Evolutionary conservation across 2,797 vertebrate genomes (phyloP).

Genomic region (Crenichthys baileyi): DNA sequence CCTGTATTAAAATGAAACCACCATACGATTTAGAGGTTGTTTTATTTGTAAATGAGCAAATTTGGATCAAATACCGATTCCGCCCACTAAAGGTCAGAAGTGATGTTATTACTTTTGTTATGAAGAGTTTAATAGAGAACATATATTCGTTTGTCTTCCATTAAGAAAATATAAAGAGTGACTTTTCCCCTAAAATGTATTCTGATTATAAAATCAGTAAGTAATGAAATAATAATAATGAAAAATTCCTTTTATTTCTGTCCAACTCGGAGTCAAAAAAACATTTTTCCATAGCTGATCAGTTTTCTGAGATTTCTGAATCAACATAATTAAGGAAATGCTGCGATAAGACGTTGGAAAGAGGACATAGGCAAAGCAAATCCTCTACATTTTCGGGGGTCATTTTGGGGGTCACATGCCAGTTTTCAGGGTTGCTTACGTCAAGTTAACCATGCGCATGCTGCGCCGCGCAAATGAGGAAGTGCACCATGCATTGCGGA

Average conservation of each 20-base stretch:
- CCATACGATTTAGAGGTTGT: neutral
- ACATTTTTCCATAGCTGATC: too few relatives aligned
- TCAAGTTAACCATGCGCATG: neutral
- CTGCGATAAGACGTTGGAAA: too few relatives aligned
- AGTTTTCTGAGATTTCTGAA: too few relatives aligned
- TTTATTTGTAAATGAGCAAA: neutral
- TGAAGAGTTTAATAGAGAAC: neutral
- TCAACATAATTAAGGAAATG: too few relatives aligned
- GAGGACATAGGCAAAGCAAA: too few relatives aligned
- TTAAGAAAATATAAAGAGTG: neutral
- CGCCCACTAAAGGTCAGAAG: neutral
- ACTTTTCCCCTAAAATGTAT: neutral
- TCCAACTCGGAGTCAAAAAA: too few relatives aligned
- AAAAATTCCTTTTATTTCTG: too few relatives aligned
- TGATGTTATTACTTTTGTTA: neutral
- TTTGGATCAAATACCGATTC: neutral
- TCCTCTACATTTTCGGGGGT: neutral
- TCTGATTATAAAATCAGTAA: neutral
- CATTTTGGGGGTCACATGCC: neutral
- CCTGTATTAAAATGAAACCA: neutral
- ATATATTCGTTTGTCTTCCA: neutral
- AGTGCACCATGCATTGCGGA: slow-evolving; percentile 13
- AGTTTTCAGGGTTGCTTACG: neutral
- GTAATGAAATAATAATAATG: too few relatives aligned
- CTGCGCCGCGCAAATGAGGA: neutral